These are phyloP conservation scores for Drymonia ruficornis DNA, from an alignment of 2,888 invertebrate genomes.

Conservation along the genomic window DNA sequence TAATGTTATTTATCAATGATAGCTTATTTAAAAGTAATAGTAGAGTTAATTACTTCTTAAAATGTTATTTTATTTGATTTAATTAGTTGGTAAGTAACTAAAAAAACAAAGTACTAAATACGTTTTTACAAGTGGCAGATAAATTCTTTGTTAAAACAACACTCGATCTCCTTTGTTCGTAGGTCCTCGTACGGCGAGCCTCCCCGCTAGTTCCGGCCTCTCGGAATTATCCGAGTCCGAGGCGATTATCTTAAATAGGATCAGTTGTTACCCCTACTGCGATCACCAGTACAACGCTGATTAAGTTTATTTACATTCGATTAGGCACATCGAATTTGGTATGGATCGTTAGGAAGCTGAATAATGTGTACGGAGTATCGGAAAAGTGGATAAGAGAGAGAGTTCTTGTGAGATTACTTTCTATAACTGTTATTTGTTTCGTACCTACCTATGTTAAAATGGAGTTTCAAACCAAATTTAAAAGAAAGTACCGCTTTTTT, in stretches of 20 bases:
- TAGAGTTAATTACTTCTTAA: too few relatives aligned
- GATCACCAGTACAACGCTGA: slow-evolving; percentile 30
- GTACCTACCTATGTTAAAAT: too few relatives aligned
- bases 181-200: slow-evolving; percentile 19
- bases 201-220: slow-evolving; percentile 13
- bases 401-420: not conserved
- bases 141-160: slow-evolving; percentile 46
- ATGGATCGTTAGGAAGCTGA: slow-evolving; percentile 2
- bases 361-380: not conserved
- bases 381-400: not conserved
- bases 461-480: too few relatives aligned
- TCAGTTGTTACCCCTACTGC: slow-evolving; percentile 37
- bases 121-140: slow-evolving; percentile 40
- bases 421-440: not conserved
- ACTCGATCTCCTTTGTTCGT: slow-evolving; percentile 36
- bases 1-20: too few relatives aligned
- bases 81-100: not conserved
- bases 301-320: slow-evolving; percentile 35
- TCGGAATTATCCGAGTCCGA: slow-evolving; percentile 21
- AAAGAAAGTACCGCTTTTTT: too few relatives aligned
- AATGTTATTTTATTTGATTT: not conserved
- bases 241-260: slow-evolving; percentile 51
- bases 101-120: slow-evolving; percentile 9
- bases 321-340: slow-evolving; percentile 16
- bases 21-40: too few relatives aligned